A percentile compares a stretch with the other conserved stretches of the same genome.
phyloP scores from a whole-genome alignment of 2,797 vertebrate species.

The Cirrhinus mrigala region DNA sequence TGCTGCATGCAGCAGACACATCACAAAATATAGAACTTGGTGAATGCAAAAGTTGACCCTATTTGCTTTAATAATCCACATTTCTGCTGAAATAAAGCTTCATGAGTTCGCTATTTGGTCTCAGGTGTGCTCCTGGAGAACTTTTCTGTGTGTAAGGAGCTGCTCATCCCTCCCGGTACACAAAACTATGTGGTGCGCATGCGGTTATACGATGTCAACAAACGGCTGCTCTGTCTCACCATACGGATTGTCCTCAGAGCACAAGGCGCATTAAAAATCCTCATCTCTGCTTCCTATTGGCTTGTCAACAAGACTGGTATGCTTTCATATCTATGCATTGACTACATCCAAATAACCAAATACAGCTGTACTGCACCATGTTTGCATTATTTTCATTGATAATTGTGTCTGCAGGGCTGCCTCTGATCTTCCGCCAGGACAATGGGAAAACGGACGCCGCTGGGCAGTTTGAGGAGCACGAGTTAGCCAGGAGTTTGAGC shows the following conservation, averaged over 20 bases:
- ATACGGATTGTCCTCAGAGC: slow-evolving; percentile 93
- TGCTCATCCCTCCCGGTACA: slow-evolving; percentile 94
- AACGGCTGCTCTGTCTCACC: slow-evolving; percentile 89
- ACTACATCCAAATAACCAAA: background rate
- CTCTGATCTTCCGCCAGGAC: slow-evolving; percentile 97
- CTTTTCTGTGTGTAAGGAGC: slow-evolving; percentile 92
- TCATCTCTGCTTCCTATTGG: slow-evolving; percentile 95
- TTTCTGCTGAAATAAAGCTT: background rate
- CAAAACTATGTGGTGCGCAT: slow-evolving; percentile 96
- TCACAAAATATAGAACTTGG: slow-evolving; percentile 96
- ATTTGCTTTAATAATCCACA: background rate
- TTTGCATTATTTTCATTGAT: slow-evolving; percentile 17
- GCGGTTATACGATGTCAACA: slow-evolving; percentile 91
- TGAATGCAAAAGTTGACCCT: slow-evolving; percentile 66
- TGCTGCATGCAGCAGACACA: slow-evolving; percentile 91
- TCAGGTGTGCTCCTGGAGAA: slow-evolving; percentile 92
- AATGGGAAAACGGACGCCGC: slow-evolving; percentile 91
- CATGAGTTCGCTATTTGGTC: background rate
- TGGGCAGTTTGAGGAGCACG: slow-evolving; percentile 97
- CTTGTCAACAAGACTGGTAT: slow-evolving; percentile 96
- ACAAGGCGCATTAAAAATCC: slow-evolving; percentile 92
- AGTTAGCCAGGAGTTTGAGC: slow-evolving; percentile 94
- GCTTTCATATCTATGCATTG: background rate
- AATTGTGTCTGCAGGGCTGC: slow-evolving; percentile 81
- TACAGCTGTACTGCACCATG: background rate